Conservation (phyloP, 2,888 invertebrate species). For the Monoplex corrugatus region DNA sequence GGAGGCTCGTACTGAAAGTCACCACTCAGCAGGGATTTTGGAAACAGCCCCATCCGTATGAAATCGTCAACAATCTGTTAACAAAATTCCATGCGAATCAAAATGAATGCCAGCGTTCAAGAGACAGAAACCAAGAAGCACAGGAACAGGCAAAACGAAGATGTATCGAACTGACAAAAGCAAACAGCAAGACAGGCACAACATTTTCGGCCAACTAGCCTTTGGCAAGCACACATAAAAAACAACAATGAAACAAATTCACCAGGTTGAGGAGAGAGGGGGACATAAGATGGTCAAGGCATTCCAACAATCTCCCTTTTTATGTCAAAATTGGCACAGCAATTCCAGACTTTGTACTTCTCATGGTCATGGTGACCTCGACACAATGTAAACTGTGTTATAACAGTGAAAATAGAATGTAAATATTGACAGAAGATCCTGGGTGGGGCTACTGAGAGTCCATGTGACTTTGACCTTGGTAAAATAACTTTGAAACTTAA, state of each 20-base stretch:
- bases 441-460: no score
- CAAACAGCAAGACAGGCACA: background rate
- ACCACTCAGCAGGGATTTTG: conserved; percentile 80
- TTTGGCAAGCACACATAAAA: background rate
- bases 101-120: background rate
- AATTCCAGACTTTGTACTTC: no score
- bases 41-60: conserved; percentile 91
- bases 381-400: no score
- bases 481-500: no score
- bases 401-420: no score
- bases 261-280: no score
- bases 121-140: conserved; percentile 8
- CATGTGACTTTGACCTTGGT: no score
- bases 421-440: no score
- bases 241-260: background rate
- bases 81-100: background rate
- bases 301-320: no score
- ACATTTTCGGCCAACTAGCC: background rate
- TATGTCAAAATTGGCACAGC: no score
- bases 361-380: no score
- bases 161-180: background rate
- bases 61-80: conserved; percentile 90
- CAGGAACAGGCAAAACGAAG: background rate
- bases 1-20: conserved; percentile 59
- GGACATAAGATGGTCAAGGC: no score